Percentiles rank a stretch among this genome's conserved stretches.
Evolutionary conservation across 2,888 invertebrate genomes (phyloP).

Genomic region (Clistopyga incitator): DNA sequence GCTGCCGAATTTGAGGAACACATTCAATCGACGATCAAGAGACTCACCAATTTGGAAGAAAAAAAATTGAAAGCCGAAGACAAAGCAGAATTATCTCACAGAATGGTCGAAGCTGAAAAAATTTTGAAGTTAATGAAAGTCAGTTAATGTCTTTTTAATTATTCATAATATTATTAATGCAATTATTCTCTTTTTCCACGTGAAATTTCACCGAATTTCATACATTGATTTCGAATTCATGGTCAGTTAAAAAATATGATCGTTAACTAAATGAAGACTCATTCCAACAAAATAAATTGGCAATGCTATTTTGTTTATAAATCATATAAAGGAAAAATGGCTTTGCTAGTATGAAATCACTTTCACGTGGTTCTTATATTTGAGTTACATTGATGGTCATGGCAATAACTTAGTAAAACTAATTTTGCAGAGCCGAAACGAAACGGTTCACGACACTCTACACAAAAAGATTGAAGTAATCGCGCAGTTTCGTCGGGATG

Average conservation of each 20-base stretch:
- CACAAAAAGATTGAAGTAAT: neutral
- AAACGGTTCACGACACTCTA: neutral
- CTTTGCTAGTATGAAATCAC: neutral
- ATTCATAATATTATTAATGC: neutral
- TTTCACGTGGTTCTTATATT: neutral
- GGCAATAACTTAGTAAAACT: neutral
- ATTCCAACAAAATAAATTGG: neutral
- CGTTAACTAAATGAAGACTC: neutral
- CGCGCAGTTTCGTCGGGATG: neutral
- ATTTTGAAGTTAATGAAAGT: neutral
- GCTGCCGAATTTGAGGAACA: slow-evolving; percentile 25
- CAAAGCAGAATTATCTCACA: slow-evolving; percentile 9
- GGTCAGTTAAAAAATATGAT: neutral
- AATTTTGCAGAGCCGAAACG: neutral
- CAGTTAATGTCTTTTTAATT: neutral
- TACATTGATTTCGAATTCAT: neutral
- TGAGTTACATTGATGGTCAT: neutral
- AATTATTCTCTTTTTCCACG: neutral
- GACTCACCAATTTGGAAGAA: slow-evolving; percentile 18
- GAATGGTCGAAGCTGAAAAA: neutral
- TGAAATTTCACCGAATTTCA: neutral
- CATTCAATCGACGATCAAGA: slow-evolving; percentile 8
- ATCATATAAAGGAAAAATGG: too few relatives aligned
- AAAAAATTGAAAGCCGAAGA: neutral
- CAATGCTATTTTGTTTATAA: neutral